These are phyloP conservation scores for Scaptodrosophila latifasciaeformis DNA, from an alignment of 2,888 invertebrate genomes.

Conservation along the genomic window DNA sequence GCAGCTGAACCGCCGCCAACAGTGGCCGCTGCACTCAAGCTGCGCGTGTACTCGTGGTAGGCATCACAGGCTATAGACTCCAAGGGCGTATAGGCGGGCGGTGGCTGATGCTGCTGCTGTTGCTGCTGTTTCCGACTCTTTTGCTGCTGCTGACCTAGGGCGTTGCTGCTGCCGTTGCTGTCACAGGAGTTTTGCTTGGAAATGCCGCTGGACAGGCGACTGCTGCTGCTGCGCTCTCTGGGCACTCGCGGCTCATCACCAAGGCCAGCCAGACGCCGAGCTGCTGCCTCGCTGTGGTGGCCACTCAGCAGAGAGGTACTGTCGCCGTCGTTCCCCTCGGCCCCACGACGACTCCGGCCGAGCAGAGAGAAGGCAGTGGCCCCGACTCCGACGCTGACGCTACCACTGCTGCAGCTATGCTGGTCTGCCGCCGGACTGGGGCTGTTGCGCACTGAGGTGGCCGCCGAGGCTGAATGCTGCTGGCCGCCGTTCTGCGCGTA, in stretches of 20 bases:
- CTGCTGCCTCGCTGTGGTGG: slow-evolving; percentile 26
- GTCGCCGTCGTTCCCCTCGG: slow-evolving; percentile 39
- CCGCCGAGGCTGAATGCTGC: slow-evolving; percentile 25
- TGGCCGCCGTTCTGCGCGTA: slow-evolving; percentile 64
- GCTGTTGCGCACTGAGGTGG: slow-evolving; percentile 34
- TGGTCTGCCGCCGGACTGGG: slow-evolving; percentile 38
- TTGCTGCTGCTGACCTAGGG: slow-evolving; percentile 7
- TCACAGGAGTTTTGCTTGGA: slow-evolving; percentile 71
- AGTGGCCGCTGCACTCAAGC: slow-evolving; percentile 52
- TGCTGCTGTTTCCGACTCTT: slow-evolving; percentile 19
- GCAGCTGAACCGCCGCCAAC: slow-evolving; percentile 15
- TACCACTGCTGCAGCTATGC: slow-evolving; percentile 42
- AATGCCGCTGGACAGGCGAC: slow-evolving; percentile 58
- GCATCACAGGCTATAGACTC: slow-evolving; percentile 46
- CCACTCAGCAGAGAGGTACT: slow-evolving; percentile 61
- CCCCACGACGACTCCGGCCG: slow-evolving; percentile 32
- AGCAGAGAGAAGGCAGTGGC: slow-evolving; percentile 17
- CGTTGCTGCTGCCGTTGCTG: slow-evolving; percentile 46
- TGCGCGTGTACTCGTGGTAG: slow-evolving; percentile 56
- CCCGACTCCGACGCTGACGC: slow-evolving; percentile 20
- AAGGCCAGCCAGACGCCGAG: slow-evolving; percentile 14
- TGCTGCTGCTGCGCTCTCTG: slow-evolving; percentile 54
- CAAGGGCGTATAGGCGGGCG: slow-evolving; percentile 37
- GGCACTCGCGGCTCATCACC: slow-evolving; percentile 63
- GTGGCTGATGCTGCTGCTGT: slow-evolving; percentile 27